These are phyloP conservation scores for Spea multiplicata DNA, from an alignment of 2,113 vertebrate genomes.

Conservation along the genomic window DNA sequence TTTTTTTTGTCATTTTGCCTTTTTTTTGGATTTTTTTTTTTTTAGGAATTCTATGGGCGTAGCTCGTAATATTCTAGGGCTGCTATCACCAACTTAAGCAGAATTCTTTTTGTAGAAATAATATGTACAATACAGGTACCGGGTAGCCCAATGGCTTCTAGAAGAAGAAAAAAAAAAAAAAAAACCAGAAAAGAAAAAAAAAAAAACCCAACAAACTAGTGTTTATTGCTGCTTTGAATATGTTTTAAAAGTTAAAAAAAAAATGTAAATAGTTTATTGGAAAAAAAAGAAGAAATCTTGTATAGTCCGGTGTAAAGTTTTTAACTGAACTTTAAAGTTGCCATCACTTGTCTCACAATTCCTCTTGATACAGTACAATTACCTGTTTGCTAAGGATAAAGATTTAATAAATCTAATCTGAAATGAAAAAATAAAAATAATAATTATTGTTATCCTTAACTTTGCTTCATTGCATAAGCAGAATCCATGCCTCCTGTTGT, in stretches of 20 bases:
- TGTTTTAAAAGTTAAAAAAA: constrained; percentile 99
- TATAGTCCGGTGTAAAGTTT: constrained; percentile 99
- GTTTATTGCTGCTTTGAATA: constrained; percentile 99
- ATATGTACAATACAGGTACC: constrained; percentile 87
- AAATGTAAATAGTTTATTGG: constrained; percentile 99
- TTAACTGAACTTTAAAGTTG: constrained; percentile 97
- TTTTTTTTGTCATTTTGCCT: constrained; percentile 78
- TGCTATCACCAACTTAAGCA: constrained; percentile 77
- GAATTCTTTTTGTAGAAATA: constrained; percentile 82
- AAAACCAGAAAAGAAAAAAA: constrained; percentile 72
- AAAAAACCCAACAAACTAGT: constrained; percentile 79
- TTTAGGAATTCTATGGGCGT: constrained; percentile 80
- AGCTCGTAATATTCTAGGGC: constrained; percentile 72
- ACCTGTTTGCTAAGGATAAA: constrained; percentile 87
- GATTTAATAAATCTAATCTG: constrained; percentile 58
- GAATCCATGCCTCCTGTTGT: constrained; percentile 93
- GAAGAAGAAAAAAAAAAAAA: constrained; percentile 77
- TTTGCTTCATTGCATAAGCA: constrained; percentile 92
- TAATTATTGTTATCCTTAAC: constrained; percentile 75
- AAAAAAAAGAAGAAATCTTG: constrained; percentile 82
- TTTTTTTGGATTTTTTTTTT: constrained; percentile 85
- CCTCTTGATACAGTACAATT: constrained; percentile 86
- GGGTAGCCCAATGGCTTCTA: constrained; percentile 85
- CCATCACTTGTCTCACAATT: constrained; percentile 95
- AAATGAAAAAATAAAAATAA: constrained; percentile 49